Evolutionary conservation across 2,888 invertebrate genomes (phyloP).

Genomic region (Diploptera punctata): DNA sequence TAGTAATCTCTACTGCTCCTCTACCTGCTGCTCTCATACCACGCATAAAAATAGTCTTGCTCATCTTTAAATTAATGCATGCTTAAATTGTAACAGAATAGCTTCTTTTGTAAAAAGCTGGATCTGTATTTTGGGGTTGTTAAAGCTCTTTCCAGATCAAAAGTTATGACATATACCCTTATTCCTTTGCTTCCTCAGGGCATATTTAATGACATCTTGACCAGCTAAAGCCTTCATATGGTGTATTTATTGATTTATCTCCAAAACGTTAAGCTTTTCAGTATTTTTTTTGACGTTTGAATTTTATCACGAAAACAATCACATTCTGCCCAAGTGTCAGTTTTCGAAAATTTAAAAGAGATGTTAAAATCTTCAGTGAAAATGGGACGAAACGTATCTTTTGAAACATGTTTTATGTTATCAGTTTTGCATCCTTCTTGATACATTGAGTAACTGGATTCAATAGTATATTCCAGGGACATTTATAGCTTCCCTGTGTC

Average conservation of each 20-base stretch:
- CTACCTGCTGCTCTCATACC: neutral
- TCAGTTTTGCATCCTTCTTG: neutral
- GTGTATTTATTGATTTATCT: neutral
- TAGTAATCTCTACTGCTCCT: neutral
- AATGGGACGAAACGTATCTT: neutral
- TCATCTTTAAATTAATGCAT: neutral
- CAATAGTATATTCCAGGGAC: neutral
- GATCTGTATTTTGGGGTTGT: neutral
- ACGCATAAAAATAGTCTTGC: neutral
- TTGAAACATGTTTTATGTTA: neutral
- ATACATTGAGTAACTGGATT: neutral
- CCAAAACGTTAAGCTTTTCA: neutral
- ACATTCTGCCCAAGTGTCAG: neutral
- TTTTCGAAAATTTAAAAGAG: conserved; percentile 8
- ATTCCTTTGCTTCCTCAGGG: neutral
- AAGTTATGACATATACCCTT: neutral
- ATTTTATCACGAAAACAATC: neutral
- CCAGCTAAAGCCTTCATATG: neutral
- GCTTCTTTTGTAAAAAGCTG: neutral
- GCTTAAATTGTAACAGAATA: neutral
- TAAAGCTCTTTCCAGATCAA: neutral
- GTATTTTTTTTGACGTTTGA: neutral
- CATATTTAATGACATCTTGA: conserved; percentile 1
- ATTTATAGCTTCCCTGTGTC: neutral
- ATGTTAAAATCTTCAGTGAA: conserved; percentile 4